Conservation (phyloP, 2,113 vertebrate genomes). For the Chlamydotis undulata region DNA sequence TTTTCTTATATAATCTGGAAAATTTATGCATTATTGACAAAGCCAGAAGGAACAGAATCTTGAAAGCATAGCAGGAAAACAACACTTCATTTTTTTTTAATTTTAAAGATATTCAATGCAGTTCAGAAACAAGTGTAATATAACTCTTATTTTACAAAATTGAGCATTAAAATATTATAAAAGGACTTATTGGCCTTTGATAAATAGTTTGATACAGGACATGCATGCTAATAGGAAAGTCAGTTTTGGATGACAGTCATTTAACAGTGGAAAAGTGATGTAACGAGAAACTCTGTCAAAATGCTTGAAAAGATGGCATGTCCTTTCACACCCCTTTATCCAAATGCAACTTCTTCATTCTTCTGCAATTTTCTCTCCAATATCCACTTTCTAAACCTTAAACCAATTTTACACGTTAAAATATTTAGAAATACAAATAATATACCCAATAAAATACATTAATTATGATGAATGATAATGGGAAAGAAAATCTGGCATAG, state of each 20-base stretch:
- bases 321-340: not conserved
- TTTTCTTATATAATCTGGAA: not conserved
- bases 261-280: not conserved
- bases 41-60: not conserved
- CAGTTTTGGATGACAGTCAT: not conserved
- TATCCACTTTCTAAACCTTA: not conserved
- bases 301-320: not conserved
- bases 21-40: not conserved
- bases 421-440: conserved; percentile 87
- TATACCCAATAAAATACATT: conserved; percentile 93
- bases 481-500: conserved; percentile 88
- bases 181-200: not conserved
- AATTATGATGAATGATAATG: conserved; percentile 86
- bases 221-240: conserved; percentile 10
- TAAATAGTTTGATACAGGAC: not conserved
- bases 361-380: not conserved
- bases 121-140: not conserved
- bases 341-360: not conserved
- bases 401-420: not conserved
- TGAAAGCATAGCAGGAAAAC: not conserved
- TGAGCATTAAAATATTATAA: not conserved
- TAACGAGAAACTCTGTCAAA: not conserved
- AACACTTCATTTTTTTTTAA: not conserved
- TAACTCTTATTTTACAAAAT: conserved; percentile 4
- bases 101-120: not conserved